Conservation (phyloP, 2,888 invertebrate species). For the Gastrophysa polygoni region DNA sequence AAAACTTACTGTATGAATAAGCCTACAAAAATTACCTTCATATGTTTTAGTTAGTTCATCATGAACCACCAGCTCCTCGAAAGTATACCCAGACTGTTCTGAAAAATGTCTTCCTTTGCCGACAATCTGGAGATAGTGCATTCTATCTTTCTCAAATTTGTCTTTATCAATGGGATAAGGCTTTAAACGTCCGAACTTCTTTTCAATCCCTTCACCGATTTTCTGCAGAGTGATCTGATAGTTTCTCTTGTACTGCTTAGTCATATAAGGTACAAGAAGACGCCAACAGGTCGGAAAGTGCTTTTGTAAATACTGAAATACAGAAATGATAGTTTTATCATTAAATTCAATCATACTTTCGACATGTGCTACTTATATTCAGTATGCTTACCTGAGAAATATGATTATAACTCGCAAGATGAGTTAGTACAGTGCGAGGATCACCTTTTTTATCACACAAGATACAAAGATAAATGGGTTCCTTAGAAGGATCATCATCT, state of each 20-base stretch:
- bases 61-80: conserved; percentile 60
- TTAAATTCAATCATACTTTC: background rate
- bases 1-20: background rate
- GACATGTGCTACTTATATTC: too few relatives aligned
- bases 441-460: conserved; percentile 82
- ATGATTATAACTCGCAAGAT: conserved; percentile 80
- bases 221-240: conserved; percentile 61
- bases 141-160: conserved; percentile 71
- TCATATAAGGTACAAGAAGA: conserved; percentile 66
- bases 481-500: conserved; percentile 67
- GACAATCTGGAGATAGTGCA: conserved; percentile 67
- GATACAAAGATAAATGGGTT: conserved; percentile 77
- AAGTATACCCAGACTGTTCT: conserved; percentile 64
- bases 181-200: conserved; percentile 72
- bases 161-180: conserved; percentile 71
- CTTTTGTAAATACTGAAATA: conserved; percentile 71
- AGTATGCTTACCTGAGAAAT: conserved; percentile 48
- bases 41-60: conserved; percentile 52
- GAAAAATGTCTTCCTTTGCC: conserved; percentile 71
- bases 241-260: conserved; percentile 63
- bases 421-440: conserved; percentile 77
- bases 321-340: conserved; percentile 51
- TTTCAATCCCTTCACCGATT: conserved; percentile 72
- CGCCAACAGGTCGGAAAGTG: conserved; percentile 68
- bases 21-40: conserved; percentile 44